Conservation (phyloP, 1,140 invertebrate species). For the Drosophila grimshawi region DNA sequence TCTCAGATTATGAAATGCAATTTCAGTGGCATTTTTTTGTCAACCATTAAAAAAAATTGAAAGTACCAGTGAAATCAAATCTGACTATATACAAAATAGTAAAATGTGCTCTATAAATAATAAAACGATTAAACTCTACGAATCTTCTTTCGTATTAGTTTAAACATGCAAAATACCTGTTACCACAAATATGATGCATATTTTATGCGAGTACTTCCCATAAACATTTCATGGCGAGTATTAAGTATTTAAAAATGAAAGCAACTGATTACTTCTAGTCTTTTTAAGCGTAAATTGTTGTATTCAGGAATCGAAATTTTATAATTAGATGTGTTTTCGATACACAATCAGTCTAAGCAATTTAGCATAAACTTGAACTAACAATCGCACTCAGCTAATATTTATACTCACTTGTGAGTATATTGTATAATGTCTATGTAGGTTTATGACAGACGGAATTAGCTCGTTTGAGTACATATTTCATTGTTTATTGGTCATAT, state of each 20-base stretch:
- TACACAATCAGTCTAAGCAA: not conserved
- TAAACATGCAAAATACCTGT: conserved; percentile 36
- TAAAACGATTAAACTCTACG: conserved; percentile 45
- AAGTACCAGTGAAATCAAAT: conserved; percentile 18
- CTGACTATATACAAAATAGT: conserved; percentile 13
- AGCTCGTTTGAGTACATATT: conserved; percentile 47
- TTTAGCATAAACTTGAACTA: not conserved
- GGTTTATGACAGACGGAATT: conserved; percentile 27
- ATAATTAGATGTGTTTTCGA: conserved; percentile 11
- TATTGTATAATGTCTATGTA: conserved; percentile 20
- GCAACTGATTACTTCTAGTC: conserved; percentile 27
- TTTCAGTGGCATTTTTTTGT: not conserved
- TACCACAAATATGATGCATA: conserved; percentile 32
- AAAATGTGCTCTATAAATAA: conserved; percentile 44
- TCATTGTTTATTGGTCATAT: conserved; percentile 74
- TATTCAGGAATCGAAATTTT: conserved; percentile 11
- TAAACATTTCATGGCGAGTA: conserved; percentile 10
- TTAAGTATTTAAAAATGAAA: conserved; percentile 7
- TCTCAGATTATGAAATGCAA: too few species aligned
- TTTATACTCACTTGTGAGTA: conserved; percentile 21
- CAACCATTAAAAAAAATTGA: conserved; percentile 1
- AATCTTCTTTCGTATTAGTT: conserved; percentile 18
- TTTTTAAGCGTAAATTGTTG: conserved; percentile 18
- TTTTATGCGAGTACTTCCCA: conserved; percentile 31
- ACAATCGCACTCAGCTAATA: conserved; percentile 13